Percentiles rank a stretch among this genome's conserved stretches.
These are phyloP conservation scores for Pampusana beccarii DNA, from an alignment of 2,113 vertebrate species.

Conservation along the genomic window DNA sequence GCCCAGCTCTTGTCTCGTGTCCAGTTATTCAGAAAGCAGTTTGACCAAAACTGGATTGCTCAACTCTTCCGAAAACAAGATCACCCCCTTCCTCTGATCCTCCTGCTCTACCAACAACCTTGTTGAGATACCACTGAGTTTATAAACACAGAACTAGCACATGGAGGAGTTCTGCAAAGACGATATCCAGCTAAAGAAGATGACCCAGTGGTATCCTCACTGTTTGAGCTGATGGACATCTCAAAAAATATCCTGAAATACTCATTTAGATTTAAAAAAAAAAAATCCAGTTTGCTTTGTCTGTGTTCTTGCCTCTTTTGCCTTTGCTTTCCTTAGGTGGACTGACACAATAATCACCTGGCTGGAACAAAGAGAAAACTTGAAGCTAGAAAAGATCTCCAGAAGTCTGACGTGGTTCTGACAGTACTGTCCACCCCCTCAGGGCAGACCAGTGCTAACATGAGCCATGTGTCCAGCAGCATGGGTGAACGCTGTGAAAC, in stretches of 20 bases:
- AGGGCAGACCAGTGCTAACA: neutral
- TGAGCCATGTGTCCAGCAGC: neutral
- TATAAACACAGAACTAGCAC: neutral
- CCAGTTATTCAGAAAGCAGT: neutral
- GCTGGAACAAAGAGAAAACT: neutral
- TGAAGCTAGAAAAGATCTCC: neutral
- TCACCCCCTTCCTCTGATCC: accelerated
- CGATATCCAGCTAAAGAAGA: neutral
- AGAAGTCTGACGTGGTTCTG: neutral
- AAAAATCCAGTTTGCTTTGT: too few species aligned
- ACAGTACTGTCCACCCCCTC: accelerated
- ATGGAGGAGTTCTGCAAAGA: neutral
- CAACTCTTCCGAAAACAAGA: neutral
- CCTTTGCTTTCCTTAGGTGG: neutral
- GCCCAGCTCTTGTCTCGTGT: neutral
- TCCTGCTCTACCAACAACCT: neutral
- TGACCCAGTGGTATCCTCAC: neutral
- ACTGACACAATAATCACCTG: neutral
- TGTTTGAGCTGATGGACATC: neutral
- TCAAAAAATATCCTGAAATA: neutral
- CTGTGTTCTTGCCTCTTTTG: neutral
- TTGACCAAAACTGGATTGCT: neutral
- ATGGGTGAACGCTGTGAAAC: neutral
- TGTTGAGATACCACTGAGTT: neutral
- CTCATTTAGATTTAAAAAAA: neutral